A percentile compares a stretch with the other conserved stretches of the same genome.
These are phyloP conservation scores for Vombatus ursinus DNA, from an alignment of 2,113 vertebrate genomes.

Conservation along the genomic window DNA sequence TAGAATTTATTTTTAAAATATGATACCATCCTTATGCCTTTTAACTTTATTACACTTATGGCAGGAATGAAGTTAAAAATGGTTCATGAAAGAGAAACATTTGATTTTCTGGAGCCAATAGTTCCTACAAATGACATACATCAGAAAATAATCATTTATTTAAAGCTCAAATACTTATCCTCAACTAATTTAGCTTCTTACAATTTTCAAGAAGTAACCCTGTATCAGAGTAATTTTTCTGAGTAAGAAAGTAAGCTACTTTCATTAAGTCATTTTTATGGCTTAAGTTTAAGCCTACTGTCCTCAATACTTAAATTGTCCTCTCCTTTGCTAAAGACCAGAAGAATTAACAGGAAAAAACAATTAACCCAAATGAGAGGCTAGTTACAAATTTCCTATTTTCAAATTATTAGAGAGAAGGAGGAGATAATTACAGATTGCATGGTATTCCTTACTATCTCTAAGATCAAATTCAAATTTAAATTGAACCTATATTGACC, in stretches of 20 bases:
- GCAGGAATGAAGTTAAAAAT: neutral
- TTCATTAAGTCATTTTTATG: fast-evolving
- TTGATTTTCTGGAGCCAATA: neutral
- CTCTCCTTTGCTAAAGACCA: neutral
- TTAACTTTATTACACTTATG: neutral
- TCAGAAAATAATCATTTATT: neutral
- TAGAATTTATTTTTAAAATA: neutral
- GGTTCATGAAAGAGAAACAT: neutral
- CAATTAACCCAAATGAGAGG: neutral
- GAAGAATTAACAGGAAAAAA: neutral
- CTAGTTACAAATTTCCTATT: neutral
- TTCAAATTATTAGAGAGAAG: neutral
- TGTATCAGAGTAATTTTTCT: neutral
- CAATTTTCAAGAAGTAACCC: neutral
- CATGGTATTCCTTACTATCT: no score
- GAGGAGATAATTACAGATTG: neutral
- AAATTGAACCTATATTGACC: neutral
- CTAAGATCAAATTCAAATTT: neutral
- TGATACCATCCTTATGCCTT: neutral
- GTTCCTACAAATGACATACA: neutral
- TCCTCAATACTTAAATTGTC: neutral
- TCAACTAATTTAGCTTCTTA: neutral
- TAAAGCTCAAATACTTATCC: neutral
- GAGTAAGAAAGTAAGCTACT: neutral
- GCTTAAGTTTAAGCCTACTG: neutral